Evolutionary conservation across 35 echinoderm and acorn worm species (phyloP).

Genomic region (Stichopus chloronotus): DNA sequence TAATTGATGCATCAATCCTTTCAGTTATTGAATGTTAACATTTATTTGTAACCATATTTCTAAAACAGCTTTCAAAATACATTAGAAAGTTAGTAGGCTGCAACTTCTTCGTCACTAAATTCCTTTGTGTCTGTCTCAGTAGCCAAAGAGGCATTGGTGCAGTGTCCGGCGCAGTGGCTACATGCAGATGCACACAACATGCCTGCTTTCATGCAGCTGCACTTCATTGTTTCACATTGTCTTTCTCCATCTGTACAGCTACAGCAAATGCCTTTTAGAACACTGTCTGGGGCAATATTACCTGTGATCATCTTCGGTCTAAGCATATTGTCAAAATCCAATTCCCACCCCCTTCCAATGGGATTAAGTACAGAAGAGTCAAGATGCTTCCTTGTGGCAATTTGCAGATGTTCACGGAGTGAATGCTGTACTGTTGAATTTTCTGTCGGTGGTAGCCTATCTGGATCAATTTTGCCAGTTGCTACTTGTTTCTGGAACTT

Average conservation of each 20-base stretch:
- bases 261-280: background rate
- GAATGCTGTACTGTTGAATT: background rate
- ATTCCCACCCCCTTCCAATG: background rate
- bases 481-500: conserved; percentile 63
- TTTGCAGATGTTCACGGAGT: background rate
- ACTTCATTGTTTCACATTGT: background rate
- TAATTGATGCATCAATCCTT: background rate
- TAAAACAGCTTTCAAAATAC: background rate
- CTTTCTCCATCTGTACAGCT: background rate
- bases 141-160: background rate
- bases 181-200: background rate
- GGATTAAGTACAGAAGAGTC: background rate
- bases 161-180: background rate
- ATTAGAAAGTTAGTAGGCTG: background rate
- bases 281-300: background rate
- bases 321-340: background rate
- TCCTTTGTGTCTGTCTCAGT: background rate
- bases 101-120: background rate
- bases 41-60: background rate
- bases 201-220: background rate
- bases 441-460: conserved; percentile 16
- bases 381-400: too few species aligned
- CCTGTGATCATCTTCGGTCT: background rate
- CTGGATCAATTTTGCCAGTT: conserved; percentile 49
- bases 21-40: background rate